These are phyloP conservation scores for Chrysomela aeneicollis DNA, from an alignment of 2,888 invertebrate genomes.

Conservation along the genomic window DNA sequence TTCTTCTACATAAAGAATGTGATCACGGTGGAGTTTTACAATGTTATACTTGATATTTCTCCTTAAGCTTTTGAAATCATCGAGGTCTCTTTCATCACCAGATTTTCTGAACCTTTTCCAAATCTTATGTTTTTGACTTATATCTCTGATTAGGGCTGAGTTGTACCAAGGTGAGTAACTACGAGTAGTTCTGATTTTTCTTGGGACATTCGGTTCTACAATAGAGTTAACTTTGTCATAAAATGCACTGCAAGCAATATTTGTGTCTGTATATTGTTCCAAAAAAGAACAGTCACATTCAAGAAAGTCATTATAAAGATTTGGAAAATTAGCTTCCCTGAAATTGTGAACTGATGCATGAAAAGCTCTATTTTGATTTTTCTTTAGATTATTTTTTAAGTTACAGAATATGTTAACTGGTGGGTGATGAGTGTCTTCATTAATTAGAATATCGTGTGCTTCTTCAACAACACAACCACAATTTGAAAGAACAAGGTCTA, in stretches of 20 bases:
- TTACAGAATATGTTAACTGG: too few species aligned
- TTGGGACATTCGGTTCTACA: neutral
- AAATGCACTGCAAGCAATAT: neutral
- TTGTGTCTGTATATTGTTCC: neutral
- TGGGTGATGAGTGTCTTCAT: too few species aligned
- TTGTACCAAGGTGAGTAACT: too few species aligned
- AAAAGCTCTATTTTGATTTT: too few species aligned
- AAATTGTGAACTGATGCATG: too few species aligned
- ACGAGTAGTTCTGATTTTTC: neutral
- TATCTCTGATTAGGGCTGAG: neutral
- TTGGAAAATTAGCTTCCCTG: too few species aligned
- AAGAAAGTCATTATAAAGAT: too few species aligned
- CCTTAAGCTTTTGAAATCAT: neutral
- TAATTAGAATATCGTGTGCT: too few species aligned
- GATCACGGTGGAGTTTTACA: neutral
- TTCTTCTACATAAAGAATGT: neutral
- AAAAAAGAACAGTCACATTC: too few species aligned
- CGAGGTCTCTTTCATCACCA: neutral
- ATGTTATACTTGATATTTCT: neutral
- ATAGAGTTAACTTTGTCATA: neutral
- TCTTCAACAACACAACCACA: too few species aligned
- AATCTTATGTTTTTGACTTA: neutral
- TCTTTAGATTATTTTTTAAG: too few species aligned
- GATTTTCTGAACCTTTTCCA: neutral
- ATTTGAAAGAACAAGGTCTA: too few species aligned